Evolutionary conservation across 2,888 invertebrate genomes (phyloP).

Genomic region (Arrhopalites spinosus): DNA sequence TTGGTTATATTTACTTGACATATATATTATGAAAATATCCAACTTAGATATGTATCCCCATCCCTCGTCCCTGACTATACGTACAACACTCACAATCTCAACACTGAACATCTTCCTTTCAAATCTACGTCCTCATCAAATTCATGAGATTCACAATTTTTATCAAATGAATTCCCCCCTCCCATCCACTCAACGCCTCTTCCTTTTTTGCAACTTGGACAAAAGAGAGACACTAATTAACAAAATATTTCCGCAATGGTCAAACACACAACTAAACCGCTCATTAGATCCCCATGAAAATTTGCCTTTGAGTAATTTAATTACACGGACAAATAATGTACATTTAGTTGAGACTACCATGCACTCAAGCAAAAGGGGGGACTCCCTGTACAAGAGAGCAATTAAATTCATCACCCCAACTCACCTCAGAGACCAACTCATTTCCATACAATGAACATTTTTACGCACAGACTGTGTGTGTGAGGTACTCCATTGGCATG

Average conservation of each 20-base stretch:
- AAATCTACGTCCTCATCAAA: neutral
- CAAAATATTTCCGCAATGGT: neutral
- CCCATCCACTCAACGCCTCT: neutral
- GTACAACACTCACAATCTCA: no score
- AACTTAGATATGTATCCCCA: no score
- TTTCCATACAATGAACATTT: slow-evolving; percentile 15
- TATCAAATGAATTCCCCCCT: neutral
- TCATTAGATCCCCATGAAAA: neutral
- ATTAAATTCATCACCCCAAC: slow-evolving; percentile 20
- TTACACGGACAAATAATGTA: neutral
- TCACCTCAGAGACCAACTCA: slow-evolving; percentile 23
- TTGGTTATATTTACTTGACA: no score
- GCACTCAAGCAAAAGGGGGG: no score
- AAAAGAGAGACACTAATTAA: neutral
- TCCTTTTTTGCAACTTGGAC: no score
- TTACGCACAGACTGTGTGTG: neutral
- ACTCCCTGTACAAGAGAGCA: neutral
- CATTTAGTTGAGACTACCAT: neutral
- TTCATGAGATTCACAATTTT: slow-evolving; percentile 6
- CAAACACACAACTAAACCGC: neutral
- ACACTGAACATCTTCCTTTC: neutral
- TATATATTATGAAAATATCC: no score
- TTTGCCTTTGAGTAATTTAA: neutral
- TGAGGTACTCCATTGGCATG: neutral
- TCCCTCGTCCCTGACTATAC: no score